A percentile compares a stretch with the other conserved stretches of the same genome.
phyloP scores from a whole-genome alignment of 1,140 invertebrate species.

The Sipha flava region DNA sequence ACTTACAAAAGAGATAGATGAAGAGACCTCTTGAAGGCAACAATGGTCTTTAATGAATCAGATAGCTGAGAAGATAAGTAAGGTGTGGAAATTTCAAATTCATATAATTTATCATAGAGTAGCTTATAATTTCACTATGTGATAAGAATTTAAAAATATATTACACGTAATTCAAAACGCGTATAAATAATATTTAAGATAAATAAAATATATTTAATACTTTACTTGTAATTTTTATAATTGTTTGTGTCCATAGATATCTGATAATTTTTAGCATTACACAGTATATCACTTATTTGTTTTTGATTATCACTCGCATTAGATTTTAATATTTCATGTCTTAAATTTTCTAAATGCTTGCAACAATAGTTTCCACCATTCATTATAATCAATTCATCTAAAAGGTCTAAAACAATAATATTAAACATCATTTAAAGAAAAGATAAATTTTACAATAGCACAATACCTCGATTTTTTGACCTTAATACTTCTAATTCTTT shows the following conservation, averaged over 20 bases:
- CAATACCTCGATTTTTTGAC: slow-evolving; percentile 8
- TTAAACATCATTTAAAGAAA: not conserved
- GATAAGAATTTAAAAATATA: too few relatives aligned
- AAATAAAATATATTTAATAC: not conserved
- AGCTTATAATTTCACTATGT: too few relatives aligned
- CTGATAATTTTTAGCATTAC: not conserved
- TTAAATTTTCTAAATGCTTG: slow-evolving; percentile 11
- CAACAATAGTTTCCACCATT: slow-evolving; percentile 27
- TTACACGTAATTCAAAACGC: too few relatives aligned
- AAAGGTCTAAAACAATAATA: not conserved
- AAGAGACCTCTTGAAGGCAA: too few relatives aligned
- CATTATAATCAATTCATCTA: slow-evolving; percentile 22
- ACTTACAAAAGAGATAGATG: too few relatives aligned
- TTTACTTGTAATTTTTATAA: slow-evolving; percentile 6
- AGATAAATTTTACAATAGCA: not conserved
- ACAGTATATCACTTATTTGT: not conserved
- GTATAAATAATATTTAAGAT: not conserved
- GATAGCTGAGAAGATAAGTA: too few relatives aligned
- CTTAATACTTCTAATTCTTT: slow-evolving; percentile 14
- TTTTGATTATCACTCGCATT: slow-evolving; percentile 23
- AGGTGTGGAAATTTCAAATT: too few relatives aligned
- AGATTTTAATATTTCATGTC: not conserved
- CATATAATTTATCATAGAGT: too few relatives aligned
- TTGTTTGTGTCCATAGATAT: not conserved
- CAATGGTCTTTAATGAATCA: too few relatives aligned